Conservation (phyloP, 2,797 vertebrate genomes). For the Cyclopterus lumpus region DNA sequence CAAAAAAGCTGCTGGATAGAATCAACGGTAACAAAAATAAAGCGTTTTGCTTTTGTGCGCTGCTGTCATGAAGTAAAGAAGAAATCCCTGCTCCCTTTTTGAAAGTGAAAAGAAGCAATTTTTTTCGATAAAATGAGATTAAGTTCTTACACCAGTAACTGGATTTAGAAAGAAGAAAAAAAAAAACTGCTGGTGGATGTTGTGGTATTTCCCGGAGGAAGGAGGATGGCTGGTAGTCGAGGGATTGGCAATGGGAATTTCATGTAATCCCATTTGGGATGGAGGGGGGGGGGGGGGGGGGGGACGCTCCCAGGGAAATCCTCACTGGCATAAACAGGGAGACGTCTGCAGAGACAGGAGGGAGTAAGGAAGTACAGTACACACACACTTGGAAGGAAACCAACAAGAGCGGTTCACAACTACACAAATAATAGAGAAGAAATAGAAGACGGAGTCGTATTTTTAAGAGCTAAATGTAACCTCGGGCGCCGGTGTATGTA, state of each 20-base stretch:
- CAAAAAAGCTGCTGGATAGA: conserved; percentile 43
- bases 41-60: conserved; percentile 36
- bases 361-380: conserved; percentile 37
- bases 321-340: conserved; percentile 43
- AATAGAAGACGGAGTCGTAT: not conserved
- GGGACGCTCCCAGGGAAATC: conserved; percentile 61
- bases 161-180: conserved; percentile 23
- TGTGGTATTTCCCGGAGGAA: conserved; percentile 42
- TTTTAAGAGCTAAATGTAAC: conserved; percentile 18
- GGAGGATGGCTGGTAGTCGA: conserved; percentile 26
- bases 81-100: conserved; percentile 26
- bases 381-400: conserved; percentile 25
- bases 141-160: conserved; percentile 51
- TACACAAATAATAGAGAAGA: not conserved
- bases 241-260: conserved; percentile 62
- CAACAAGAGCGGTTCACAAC: not conserved
- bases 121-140: conserved; percentile 63
- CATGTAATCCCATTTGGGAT: conserved; percentile 76
- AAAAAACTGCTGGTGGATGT: conserved; percentile 25
- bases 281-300: no score
- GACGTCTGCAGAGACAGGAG: conserved; percentile 24
- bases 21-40: conserved; percentile 21
- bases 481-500: not conserved
- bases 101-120: conserved; percentile 31
- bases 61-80: conserved; percentile 22